A percentile compares a stretch with the other conserved stretches of the same genome.
phyloP scores from a whole-genome alignment of 2,113 vertebrate species.

The Mystacornis crossleyi region DNA sequence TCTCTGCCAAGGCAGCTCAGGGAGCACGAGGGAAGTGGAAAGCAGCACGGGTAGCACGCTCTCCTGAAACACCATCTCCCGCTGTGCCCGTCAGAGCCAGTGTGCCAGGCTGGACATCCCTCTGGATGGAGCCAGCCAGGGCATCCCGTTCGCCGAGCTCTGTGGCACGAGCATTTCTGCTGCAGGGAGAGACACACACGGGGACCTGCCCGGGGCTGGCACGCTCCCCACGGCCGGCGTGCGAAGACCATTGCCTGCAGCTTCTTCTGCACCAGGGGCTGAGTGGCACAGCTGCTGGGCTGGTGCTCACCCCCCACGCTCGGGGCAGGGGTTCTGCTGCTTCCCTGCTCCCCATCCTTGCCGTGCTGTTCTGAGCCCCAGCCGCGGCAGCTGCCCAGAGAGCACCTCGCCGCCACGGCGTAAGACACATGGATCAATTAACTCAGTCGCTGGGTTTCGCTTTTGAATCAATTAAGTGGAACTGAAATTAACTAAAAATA shows the following conservation, averaged over 20 bases:
- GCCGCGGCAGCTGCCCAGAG: conserved; percentile 28
- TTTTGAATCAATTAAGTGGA: conserved; percentile 66
- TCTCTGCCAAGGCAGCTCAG: not conserved
- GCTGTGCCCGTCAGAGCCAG: not conserved
- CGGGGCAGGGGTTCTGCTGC: not conserved
- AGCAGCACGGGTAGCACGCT: accelerated
- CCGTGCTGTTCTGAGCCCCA: not conserved
- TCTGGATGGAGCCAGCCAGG: not conserved
- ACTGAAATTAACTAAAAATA: conserved; percentile 73
- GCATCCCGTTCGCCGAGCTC: accelerated
- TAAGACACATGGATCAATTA: conserved; percentile 69
- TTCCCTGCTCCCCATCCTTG: not conserved
- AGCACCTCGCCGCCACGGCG: not conserved
- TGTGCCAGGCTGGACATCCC: not conserved
- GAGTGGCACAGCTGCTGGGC: not conserved
- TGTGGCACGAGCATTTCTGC: not conserved
- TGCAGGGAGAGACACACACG: accelerated
- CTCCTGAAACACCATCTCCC: not conserved
- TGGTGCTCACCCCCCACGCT: not conserved
- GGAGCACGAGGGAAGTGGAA: accelerated
- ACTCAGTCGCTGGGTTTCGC: conserved; percentile 65
- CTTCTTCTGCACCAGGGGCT: not conserved
- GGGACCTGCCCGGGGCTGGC: not conserved
- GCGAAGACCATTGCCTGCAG: not conserved
- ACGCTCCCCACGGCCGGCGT: accelerated